phyloP scores from a whole-genome alignment of 2,888 invertebrate species.

The Hesperia comma region DNA sequence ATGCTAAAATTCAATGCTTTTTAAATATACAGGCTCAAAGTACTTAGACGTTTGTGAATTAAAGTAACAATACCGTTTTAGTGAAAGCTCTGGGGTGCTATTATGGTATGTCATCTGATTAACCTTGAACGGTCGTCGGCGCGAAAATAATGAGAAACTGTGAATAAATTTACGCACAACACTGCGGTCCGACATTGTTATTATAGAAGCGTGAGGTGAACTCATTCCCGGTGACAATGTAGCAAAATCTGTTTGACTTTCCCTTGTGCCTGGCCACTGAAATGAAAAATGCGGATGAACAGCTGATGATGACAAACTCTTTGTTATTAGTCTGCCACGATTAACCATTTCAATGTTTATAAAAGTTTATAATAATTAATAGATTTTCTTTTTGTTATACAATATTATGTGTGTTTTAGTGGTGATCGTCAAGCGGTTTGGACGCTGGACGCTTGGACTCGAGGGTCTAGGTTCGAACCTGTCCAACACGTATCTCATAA shows the following conservation, averaged over 20 bases:
- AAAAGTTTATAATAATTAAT: background rate
- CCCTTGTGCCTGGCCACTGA: slow-evolving; percentile 49
- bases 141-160: slow-evolving; percentile 52
- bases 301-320: slow-evolving; percentile 19
- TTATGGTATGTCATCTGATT: slow-evolving; percentile 41
- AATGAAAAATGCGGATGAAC: slow-evolving; percentile 43
- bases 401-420: no score
- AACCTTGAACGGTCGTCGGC: slow-evolving; percentile 47
- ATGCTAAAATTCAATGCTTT: no score
- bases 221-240: slow-evolving; percentile 46
- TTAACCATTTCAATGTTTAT: background rate
- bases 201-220: slow-evolving; percentile 54
- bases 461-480: no score
- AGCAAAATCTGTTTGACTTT: slow-evolving; percentile 51
- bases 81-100: slow-evolving; percentile 27
- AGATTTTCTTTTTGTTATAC: no score
- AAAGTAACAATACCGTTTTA: slow-evolving; percentile 17
- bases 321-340: background rate
- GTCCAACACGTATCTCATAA: no score
- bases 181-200: slow-evolving; percentile 48
- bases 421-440: no score
- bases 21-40: no score
- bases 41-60: background rate
- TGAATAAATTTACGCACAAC: slow-evolving; percentile 58
- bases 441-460: no score